Conservation (phyloP, 2,797 vertebrate genomes). For the Lagorchestes hirsutus region DNA sequence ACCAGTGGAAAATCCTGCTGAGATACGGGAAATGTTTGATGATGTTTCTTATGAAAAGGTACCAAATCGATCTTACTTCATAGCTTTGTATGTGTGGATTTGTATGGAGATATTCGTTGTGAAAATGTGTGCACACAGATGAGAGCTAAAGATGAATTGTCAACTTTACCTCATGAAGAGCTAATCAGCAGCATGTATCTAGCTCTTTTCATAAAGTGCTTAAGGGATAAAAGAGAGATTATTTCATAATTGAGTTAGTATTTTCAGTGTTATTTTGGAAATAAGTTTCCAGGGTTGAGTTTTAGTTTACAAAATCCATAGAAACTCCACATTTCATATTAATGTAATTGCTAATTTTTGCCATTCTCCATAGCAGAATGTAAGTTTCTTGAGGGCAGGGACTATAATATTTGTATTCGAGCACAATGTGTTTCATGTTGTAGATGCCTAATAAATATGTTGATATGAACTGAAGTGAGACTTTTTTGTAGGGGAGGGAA, state of each 20-base stretch:
- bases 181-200: not conserved
- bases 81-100: not conserved
- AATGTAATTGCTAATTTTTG: not conserved
- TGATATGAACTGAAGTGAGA: not conserved
- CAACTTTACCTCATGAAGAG: not conserved
- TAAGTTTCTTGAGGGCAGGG: not conserved
- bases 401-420: not conserved
- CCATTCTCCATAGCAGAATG: not conserved
- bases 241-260: not conserved
- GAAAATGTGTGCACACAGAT: not conserved
- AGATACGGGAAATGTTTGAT: conserved; percentile 97
- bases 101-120: not conserved
- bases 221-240: not conserved
- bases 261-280: not conserved
- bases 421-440: not conserved
- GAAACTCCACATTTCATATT: not conserved
- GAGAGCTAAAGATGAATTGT: not conserved
- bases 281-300: not conserved
- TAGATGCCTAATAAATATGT: not conserved
- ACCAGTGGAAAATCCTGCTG: conserved; percentile 91
- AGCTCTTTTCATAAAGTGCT: not conserved
- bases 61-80: conserved; percentile 21
- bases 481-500: not conserved
- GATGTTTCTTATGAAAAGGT: conserved; percentile 96
- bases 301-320: not conserved